Conservation (phyloP, 2,888 invertebrate species). For the Epinotia brunnichana region DNA sequence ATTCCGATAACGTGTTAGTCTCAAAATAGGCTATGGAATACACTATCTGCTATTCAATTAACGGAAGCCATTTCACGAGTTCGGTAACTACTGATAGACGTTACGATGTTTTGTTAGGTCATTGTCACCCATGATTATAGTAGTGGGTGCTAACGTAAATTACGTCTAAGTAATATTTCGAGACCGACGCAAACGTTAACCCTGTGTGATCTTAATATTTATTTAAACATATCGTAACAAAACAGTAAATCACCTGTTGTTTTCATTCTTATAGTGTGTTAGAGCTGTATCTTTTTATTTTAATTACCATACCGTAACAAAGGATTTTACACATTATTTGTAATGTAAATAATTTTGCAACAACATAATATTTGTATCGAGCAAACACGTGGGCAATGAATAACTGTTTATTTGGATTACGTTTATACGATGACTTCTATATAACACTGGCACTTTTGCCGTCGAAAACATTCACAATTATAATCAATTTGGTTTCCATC, state of each 20-base stretch:
- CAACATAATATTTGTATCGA: neutral
- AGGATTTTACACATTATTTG: conserved; percentile 1
- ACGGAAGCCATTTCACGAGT: neutral
- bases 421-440: neutral
- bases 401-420: neutral
- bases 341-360: conserved; percentile 1
- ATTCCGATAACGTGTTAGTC: neutral
- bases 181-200: neutral
- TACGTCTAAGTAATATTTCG: neutral
- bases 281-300: neutral
- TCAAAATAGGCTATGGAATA: neutral
- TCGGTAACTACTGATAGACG: neutral
- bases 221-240: neutral
- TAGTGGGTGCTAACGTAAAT: neutral
- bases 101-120: neutral
- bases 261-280: conserved; percentile 6
- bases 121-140: neutral
- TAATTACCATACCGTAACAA: conserved; percentile 15
- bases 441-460: conserved; percentile 2
- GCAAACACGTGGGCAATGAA: neutral
- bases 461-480: neutral
- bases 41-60: neutral
- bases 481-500: neutral
- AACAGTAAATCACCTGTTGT: neutral
- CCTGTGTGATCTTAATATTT: no score